Base-by-base conservation (phyloP, 2,797 vertebrate genomes). In the Leptatherina wallacei region DNA sequence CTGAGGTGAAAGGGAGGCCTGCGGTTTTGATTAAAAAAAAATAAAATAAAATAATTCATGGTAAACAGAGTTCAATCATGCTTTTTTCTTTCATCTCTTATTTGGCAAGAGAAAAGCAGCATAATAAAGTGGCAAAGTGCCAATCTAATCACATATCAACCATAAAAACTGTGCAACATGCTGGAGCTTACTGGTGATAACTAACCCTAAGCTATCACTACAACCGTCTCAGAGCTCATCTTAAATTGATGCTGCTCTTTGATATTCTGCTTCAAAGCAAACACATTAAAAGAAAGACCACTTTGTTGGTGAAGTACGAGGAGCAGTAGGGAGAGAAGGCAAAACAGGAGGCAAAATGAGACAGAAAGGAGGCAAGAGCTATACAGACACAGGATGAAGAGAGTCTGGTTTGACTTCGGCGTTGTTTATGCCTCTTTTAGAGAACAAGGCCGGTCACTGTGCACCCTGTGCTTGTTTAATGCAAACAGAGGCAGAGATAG, bases 1-100 rank as follows among this genome's bases (percentile, higher is more conserved):
- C 64, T 88, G 61, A 18, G 92, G 85, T 20, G 94, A 95, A 70
- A 93, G 55, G 7, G 85, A 32, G 16, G 90, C 93, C 97, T 98
- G 89, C 2, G 16, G 22, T 59, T 76, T 86, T 67, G 27, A 66
- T 35, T 6, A 81, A 30, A 71, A 66, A 75, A 44, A 1, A 30
- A 54, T 44, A 69, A 44, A 4, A 36, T 30, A 40, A 22, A 78
- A 47, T 55, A 42, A 65, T 64, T 33, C 33, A 66, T 27, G 29
- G 10, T 40, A 1, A 68, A 56, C 32, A 30, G 49, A 76, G 18
- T n/a, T 59, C 10, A 44, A 0, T 70, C 0, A 2, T 2, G 6
- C 27, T 13, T 54, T 71, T 54, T 58, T 64, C 18, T 6, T 49
- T 27, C 13, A 51, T 30, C 11, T 64, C 33, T 73, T 40, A 59